Percentiles rank a stretch among this genome's conserved stretches.
Conservation (phyloP, 1,140 invertebrate species). For the Camponotus vicinus region DNA sequence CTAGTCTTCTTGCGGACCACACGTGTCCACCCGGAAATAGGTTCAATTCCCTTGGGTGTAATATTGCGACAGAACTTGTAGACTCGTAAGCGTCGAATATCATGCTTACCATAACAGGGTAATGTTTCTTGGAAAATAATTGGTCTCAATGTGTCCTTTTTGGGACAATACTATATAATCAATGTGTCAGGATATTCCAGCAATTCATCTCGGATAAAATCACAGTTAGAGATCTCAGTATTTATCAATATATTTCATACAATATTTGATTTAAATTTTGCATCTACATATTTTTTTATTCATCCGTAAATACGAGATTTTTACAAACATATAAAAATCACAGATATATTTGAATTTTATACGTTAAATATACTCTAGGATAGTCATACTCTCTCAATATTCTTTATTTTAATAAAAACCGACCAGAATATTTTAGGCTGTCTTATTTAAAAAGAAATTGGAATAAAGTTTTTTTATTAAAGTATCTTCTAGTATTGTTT, state of each 20-base stretch:
- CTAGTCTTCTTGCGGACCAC: slow-evolving; percentile 36
- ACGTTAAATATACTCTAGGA: background rate
- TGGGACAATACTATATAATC: slow-evolving; percentile 30
- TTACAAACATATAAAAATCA: background rate
- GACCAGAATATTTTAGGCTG: background rate
- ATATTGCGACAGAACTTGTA: slow-evolving; percentile 53
- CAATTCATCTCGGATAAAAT: background rate
- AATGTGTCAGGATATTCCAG: background rate
- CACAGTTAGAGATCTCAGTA: background rate
- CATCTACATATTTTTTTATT: background rate
- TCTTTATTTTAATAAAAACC: no score
- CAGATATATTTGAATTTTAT: background rate
- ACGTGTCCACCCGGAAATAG: slow-evolving; percentile 62
- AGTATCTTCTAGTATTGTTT: background rate
- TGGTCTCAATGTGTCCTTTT: slow-evolving; percentile 40
- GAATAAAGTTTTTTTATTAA: background rate
- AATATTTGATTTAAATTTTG: background rate
- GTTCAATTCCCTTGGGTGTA: slow-evolving; percentile 63
- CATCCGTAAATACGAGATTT: no score
- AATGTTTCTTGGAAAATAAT: slow-evolving; percentile 64
- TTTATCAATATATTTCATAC: background rate
- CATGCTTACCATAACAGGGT: slow-evolving; percentile 26
- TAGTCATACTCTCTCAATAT: background rate
- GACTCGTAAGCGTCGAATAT: slow-evolving; percentile 60
- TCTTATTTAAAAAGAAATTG: background rate